phyloP scores from a whole-genome alignment of 2,113 vertebrate genomes.

The Acanthisitta chloris region DNA sequence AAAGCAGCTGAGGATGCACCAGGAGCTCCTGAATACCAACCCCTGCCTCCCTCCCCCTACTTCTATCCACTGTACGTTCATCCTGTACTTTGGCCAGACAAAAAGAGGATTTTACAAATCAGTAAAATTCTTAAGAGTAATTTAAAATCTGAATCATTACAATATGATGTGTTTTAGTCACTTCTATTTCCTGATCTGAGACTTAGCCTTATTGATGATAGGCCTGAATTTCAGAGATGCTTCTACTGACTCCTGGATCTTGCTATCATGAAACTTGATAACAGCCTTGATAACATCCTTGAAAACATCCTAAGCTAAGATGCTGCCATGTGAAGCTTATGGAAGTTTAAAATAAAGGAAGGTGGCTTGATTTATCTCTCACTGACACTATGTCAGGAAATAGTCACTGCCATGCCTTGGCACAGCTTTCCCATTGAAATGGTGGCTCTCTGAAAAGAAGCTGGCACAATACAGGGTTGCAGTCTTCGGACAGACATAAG shows the following conservation, averaged over 20 bases:
- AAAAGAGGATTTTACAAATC: neutral
- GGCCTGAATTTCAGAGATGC: neutral
- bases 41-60: neutral
- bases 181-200: neutral
- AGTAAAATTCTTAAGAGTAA: neutral
- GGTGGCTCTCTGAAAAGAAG: neutral
- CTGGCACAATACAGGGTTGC: neutral
- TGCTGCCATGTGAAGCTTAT: neutral
- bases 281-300: no score
- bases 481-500: neutral
- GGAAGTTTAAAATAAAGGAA: neutral
- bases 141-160: neutral
- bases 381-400: neutral
- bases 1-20: neutral
- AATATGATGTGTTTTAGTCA: neutral
- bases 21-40: neutral
- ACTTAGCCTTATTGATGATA: neutral
- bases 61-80: neutral
- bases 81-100: neutral
- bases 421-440: neutral
- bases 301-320: neutral
- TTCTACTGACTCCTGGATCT: neutral
- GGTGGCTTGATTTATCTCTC: neutral
- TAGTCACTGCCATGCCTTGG: neutral
- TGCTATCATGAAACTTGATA: neutral